A percentile compares a stretch with the other conserved stretches of the same genome.
Evolutionary conservation across 2,797 vertebrate species (phyloP).

Genomic region (Stomatorhinus walkeri): DNA sequence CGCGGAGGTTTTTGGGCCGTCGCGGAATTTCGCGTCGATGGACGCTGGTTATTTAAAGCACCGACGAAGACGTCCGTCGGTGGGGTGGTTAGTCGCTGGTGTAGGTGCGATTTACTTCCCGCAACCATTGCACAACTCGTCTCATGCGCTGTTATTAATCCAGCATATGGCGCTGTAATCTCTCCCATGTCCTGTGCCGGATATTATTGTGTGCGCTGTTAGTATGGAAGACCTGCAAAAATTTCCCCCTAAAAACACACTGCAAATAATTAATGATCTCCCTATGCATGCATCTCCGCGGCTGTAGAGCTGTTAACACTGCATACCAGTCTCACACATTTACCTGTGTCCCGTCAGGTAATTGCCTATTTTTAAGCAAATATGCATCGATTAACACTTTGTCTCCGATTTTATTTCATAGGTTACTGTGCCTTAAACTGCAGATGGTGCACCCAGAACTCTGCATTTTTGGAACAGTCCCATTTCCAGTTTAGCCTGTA

Average conservation of each 20-base stretch:
- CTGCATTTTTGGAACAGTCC: constrained; percentile 1
- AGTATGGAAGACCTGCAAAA: background rate
- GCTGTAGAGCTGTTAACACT: background rate
- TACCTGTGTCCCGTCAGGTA: background rate
- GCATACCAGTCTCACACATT: background rate
- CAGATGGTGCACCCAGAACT: constrained; percentile 1
- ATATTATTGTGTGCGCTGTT: background rate
- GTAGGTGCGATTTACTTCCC: background rate
- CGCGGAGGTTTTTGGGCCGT: background rate
- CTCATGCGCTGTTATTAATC: background rate
- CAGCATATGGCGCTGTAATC: background rate
- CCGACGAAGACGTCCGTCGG: background rate
- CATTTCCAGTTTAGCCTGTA: background rate
- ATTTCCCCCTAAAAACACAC: background rate
- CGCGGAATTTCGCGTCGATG: background rate
- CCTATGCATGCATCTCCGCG: background rate
- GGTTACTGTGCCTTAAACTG: constrained; percentile 11
- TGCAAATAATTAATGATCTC: background rate
- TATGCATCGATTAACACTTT: background rate
- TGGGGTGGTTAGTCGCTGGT: background rate
- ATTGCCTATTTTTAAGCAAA: background rate
- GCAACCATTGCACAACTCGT: background rate
- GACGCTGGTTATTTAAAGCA: background rate
- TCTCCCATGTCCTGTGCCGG: background rate
- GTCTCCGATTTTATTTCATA: background rate